Conservation (phyloP, 1,140 invertebrate genomes). For the Teleogryllus occipitalis region DNA sequence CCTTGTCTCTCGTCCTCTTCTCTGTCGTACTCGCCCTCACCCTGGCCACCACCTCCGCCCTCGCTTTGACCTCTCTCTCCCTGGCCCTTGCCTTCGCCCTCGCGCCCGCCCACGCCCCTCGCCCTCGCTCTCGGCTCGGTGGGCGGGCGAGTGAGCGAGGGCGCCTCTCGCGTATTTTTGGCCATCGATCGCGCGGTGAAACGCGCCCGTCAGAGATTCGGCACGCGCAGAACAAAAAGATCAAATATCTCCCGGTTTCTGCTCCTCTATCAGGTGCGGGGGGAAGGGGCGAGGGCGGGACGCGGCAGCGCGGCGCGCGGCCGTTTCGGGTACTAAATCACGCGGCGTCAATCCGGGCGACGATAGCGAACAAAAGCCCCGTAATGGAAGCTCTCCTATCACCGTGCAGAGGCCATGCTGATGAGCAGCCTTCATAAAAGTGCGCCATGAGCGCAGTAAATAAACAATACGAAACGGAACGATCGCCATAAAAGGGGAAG, state of each 20-base stretch:
- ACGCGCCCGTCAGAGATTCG: neutral
- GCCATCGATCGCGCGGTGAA: neutral
- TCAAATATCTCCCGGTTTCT: neutral
- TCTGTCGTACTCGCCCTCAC: too few species aligned
- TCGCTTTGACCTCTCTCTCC: too few species aligned
- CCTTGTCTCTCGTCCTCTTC: too few species aligned
- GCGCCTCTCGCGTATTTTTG: neutral
- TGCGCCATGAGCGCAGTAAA: neutral
- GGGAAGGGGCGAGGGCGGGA: too few species aligned
- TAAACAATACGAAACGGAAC: neutral
- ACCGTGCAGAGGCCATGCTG: neutral
- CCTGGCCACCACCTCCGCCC: too few species aligned
- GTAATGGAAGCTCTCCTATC: neutral
- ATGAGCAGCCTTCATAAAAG: neutral
- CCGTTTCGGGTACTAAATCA: too few species aligned
- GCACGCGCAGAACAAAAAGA: constrained; percentile 3
- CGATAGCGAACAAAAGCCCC: neutral
- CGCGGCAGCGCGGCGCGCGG: too few species aligned
- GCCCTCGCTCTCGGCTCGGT: too few species aligned
- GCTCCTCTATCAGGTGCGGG: neutral
- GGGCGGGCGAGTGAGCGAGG: neutral
- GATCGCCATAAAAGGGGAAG: neutral
- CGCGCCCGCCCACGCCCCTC: too few species aligned
- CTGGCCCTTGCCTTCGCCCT: too few species aligned
- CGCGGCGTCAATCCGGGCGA: neutral